A percentile compares a stretch with the other conserved stretches of the same genome.
phyloP scores from a whole-genome alignment of 2,888 invertebrate species.

The Papilio gigon region DNA sequence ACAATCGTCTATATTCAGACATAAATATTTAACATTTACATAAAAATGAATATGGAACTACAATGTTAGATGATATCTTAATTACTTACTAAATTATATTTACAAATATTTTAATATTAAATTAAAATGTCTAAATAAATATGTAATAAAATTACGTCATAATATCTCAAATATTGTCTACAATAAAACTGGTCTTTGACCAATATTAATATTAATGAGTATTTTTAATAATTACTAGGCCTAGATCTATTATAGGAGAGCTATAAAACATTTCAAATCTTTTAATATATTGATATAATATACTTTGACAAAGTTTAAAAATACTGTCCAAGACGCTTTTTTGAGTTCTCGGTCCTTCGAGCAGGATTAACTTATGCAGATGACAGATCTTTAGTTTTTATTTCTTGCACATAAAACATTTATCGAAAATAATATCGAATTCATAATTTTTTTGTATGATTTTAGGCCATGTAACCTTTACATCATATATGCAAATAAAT shows the following conservation, averaged over 20 bases:
- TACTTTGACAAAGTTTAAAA: background rate
- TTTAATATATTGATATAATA: background rate
- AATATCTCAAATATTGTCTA: background rate
- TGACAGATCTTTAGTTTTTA: background rate
- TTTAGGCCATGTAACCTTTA: background rate
- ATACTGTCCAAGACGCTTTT: background rate
- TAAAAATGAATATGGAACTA: background rate
- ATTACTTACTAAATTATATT: background rate
- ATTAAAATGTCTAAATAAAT: background rate
- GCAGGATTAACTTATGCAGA: background rate
- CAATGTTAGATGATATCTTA: background rate
- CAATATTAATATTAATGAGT: constrained; percentile 2
- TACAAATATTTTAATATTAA: constrained; percentile 1
- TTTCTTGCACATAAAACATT: background rate
- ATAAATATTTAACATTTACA: background rate
- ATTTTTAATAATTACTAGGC: constrained; percentile 20
- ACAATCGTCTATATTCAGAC: too few relatives aligned
- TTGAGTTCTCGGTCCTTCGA: background rate
- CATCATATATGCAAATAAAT: background rate
- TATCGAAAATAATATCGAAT: background rate
- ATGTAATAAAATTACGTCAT: background rate
- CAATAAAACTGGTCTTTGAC: constrained; percentile 4
- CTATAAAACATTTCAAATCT: background rate
- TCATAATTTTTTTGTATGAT: background rate
- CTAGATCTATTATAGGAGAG: background rate